Base-by-base conservation (phyloP, 2,888 invertebrate species). In the Labia minor region DNA sequence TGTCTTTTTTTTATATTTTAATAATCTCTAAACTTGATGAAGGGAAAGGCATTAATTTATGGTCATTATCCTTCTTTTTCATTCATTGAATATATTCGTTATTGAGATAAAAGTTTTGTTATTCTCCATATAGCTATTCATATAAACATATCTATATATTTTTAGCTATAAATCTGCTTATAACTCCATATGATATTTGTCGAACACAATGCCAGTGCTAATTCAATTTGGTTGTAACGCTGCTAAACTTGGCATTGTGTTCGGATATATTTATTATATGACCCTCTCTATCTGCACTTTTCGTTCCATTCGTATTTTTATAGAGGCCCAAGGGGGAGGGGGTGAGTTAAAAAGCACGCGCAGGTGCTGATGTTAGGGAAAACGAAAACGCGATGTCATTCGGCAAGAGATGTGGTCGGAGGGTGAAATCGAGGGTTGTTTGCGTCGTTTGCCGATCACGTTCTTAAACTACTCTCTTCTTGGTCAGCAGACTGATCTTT, bases 191-290 rank as follows among this genome's bases (percentile, higher is more conserved):
- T 49, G 49, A 49, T 49, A 49, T 49, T 49, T 49, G 49, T 49
- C 49, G 14, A 16, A 3, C 49, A 49, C 49, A 49, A 49, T 49
- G 49, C 14, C 2, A 49, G 49, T 49, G 49, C 49, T 49, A 49
- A 49, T 49, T 49, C 49, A 49, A 49, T 49, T 49, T 49, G 49
- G n/a, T 16, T 16, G 49, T 49, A n/a, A 11, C 49, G 49, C 49
- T 49, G 49, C 49, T 49, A 49, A 49, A 49, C 49, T 49, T 49
- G 49, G 49, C 49, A 49, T 49, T 49, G 49, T 49, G 49, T 16
- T 49, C 49, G 49, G 49, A 49, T 49, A 49, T 49, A 49, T 49
- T 49, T 49, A 49, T 49, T 49, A 49, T 49, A 49, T 16, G n/a
- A 49, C 49, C 49, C 49, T 49, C 16, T 49, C 49, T 49, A 49